Evolutionary conservation across 1,140 invertebrate species (phyloP), one percentile per base, ranked within the genome.

Genomic region (Cylas formicarius): DNA sequence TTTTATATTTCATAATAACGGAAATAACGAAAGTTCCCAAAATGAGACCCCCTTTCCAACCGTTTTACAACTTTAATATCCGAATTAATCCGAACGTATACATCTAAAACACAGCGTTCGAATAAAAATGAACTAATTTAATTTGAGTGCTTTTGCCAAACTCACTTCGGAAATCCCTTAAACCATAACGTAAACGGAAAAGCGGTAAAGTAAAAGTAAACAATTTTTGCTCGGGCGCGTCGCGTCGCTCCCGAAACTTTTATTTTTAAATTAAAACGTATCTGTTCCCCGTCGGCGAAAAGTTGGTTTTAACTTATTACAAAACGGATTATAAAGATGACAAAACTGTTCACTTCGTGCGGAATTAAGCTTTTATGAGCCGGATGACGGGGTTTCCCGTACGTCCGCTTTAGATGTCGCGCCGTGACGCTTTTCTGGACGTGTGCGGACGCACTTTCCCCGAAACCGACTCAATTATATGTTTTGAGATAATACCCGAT

Each of bases 251-350:
- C 35, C 11, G 6, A 18, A 44, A 38, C 27, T 46, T 46, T 46
- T 46, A 38, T 46, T 46, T 46, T 46, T 38, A 38, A 46, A 46
- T 46, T 46, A 46, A 46, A 46, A 38, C 44, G 35, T 46, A 46
- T 46, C 44, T 38, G 44, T 46, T 46, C n/a, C n/a, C n/a, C n/a
- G n/a, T n/a, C n/a, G n/a, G n/a, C 39, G 44, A 46, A 35, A 23
- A 46, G 44, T 8, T 21, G 34, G 43, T 21, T 46, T 38, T 31
- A 46, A 46, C 44, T 46, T 46, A 46, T 46, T 34, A 46, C 44
- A 39, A 43, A 43, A 43, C 31, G 41, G 41, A 35, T 43, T 43
- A 13, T 20, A 23, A 14, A 34, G 14, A 34, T 24, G 22, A 24
- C 41, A 33, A 35, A 35, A 35, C 19, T 43, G 31, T 33, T 23